Evolutionary conservation across 2,797 vertebrate species (phyloP).

Genomic region (Macropus fuliginosus): DNA sequence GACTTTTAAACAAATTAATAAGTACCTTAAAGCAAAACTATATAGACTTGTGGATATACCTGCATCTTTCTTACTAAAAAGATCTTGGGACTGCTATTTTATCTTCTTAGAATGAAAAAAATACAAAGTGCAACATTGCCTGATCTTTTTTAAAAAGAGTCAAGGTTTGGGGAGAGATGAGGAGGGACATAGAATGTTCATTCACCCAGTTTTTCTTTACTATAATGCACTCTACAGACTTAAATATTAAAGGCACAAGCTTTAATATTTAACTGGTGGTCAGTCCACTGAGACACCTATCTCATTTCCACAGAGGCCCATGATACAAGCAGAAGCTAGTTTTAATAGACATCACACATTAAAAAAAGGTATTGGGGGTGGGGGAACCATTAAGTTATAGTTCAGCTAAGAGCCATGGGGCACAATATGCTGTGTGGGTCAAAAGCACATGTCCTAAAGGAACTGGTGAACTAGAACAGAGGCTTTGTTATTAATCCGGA

Average conservation of each 20-base stretch:
- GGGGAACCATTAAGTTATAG: constrained; percentile 81
- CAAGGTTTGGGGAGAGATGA: constrained; percentile 57
- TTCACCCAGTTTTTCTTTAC: constrained; percentile 68
- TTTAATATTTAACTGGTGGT: constrained; percentile 85
- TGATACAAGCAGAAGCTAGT: constrained; percentile 81
- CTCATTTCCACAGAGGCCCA: constrained; percentile 83
- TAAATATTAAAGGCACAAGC: constrained; percentile 85
- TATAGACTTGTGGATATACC: constrained; percentile 62
- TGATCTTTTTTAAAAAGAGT: constrained; percentile 61
- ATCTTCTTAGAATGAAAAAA: constrained; percentile 72
- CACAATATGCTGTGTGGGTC: constrained; percentile 89
- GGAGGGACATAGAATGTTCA: neutral
- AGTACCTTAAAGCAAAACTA: constrained; percentile 68
- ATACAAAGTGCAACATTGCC: constrained; percentile 40
- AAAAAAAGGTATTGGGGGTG: constrained; percentile 73
- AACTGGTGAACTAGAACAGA: constrained; percentile 83
- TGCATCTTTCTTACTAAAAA: constrained; percentile 21
- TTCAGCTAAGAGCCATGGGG: constrained; percentile 87
- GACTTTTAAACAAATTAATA: constrained; percentile 76
- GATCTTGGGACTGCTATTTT: constrained; percentile 70
- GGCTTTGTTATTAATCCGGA: constrained; percentile 89
- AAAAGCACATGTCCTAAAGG: constrained; percentile 86
- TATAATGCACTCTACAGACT: constrained; percentile 72
- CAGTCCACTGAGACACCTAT: constrained; percentile 77
- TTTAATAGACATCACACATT: constrained; percentile 86